Base-by-base conservation (phyloP, 2,113 vertebrate genomes). In the Tinamus guttatus region DNA sequence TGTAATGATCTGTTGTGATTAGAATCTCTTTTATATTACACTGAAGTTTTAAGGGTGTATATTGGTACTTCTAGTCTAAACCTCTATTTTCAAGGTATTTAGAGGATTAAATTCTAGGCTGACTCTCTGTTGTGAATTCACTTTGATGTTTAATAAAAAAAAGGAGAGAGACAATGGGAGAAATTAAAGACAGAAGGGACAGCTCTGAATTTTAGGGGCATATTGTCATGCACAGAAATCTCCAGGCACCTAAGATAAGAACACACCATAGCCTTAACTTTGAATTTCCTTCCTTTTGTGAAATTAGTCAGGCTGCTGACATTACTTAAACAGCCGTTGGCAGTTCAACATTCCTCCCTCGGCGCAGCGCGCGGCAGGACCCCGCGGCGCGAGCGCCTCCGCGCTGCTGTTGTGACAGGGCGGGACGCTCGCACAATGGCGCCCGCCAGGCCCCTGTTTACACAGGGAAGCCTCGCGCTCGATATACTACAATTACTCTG, bases 1-100 rank as follows among this genome's bases (percentile, higher is more conserved):
- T 96, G 94, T 97, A 97, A 95, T 97, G 97, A 95, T 97, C 93
- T 97, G 96, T 97, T 97, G 95, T 97, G 97, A 97, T 97, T 97
- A 97, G 95, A 89, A 95, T 97, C 95, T 97, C 96, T 97, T 97
- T 97, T 97, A 95, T 94, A 94, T 92, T 91, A 91, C 87, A 69
- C 75, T 94, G 94, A 96, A 96, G 90, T 96, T 95, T 97, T 97
- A 94, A 96, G 95, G 89, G 86, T 96, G 90, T 95, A 93, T 88
- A 97, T 90, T 97, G 96, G 96, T 97, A 97, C 88, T 96, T 95
- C 94, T 93, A 96, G 90, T 91, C 95, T 93, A 96, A 96, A 97
- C 93, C 94, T 96, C 92, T 95, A 94, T 96, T 96, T 97, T 96
- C 93, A 97, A 96, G 95, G 95, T 97, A 97, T 97, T 97, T 96